Conservation (phyloP, 2,797 vertebrate species). For the Anguilla obscura region DNA sequence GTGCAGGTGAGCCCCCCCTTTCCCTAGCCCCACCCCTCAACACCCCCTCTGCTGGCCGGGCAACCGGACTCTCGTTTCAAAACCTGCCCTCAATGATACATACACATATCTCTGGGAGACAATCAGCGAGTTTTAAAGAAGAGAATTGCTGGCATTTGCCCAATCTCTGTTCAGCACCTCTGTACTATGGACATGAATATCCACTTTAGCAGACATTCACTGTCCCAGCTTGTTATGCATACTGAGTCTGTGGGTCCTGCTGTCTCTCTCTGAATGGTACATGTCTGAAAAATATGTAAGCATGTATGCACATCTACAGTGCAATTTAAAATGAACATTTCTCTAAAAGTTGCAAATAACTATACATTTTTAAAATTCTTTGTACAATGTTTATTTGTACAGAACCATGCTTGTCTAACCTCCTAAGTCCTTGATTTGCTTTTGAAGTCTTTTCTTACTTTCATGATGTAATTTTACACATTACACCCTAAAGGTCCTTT, state of each 20-base stretch:
- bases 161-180: slow-evolving; percentile 10
- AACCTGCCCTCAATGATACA: neutral
- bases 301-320: neutral
- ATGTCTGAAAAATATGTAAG: neutral
- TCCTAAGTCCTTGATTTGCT: neutral
- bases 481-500: neutral
- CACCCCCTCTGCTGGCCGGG: neutral
- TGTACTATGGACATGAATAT: neutral
- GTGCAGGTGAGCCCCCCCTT: neutral
- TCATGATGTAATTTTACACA: neutral
- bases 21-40: neutral
- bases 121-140: neutral
- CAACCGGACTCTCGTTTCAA: neutral
- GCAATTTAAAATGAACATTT: neutral
- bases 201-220: neutral
- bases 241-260: neutral
- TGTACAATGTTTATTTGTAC: neutral
- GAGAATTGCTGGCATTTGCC: slow-evolving; percentile 5
- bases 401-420: too few relatives aligned
- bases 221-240: slow-evolving; percentile 7
- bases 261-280: neutral
- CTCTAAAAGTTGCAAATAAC: neutral
- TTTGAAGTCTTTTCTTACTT: neutral
- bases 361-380: neutral
- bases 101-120: neutral